A percentile compares a stretch with the other conserved stretches of the same genome.
Conservation (phyloP, 2,888 invertebrate genomes). For the Synergus gifuensis region DNA sequence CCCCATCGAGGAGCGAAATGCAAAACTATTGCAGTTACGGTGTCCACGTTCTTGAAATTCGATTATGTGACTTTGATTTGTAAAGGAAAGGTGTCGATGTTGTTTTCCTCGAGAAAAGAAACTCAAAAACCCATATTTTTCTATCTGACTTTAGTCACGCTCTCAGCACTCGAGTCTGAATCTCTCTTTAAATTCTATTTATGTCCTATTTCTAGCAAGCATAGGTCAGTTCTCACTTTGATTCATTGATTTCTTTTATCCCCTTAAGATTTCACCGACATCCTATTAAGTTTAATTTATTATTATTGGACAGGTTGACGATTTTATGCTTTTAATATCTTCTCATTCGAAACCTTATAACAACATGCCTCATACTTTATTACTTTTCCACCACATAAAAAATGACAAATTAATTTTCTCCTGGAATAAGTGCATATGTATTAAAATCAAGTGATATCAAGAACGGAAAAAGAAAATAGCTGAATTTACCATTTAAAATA, state of each 20-base stretch:
- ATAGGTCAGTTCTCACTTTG: slow-evolving; percentile 32
- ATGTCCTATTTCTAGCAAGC: not conserved
- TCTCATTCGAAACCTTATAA: not conserved
- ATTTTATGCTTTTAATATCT: not conserved
- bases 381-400: too few relatives aligned
- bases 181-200: slow-evolving; percentile 37
- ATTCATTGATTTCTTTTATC: slow-evolving; percentile 31
- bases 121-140: slow-evolving; percentile 26
- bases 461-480: too few relatives aligned
- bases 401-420: too few relatives aligned
- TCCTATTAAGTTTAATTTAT: slow-evolving; percentile 32
- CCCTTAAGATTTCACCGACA: slow-evolving; percentile 28
- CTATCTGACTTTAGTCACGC: slow-evolving; percentile 30
- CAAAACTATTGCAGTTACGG: slow-evolving; percentile 31
- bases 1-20: slow-evolving; percentile 19
- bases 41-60: slow-evolving; percentile 31
- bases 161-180: slow-evolving; percentile 10
- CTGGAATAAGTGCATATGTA: too few relatives aligned
- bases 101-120: slow-evolving; percentile 7
- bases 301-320: slow-evolving; percentile 5
- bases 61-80: slow-evolving; percentile 12
- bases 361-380: too few relatives aligned
- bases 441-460: too few relatives aligned
- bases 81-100: slow-evolving; percentile 39
- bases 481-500: too few relatives aligned